Conservation (phyloP, 2,113 vertebrate genomes). For the Bos javanicus region DNA sequence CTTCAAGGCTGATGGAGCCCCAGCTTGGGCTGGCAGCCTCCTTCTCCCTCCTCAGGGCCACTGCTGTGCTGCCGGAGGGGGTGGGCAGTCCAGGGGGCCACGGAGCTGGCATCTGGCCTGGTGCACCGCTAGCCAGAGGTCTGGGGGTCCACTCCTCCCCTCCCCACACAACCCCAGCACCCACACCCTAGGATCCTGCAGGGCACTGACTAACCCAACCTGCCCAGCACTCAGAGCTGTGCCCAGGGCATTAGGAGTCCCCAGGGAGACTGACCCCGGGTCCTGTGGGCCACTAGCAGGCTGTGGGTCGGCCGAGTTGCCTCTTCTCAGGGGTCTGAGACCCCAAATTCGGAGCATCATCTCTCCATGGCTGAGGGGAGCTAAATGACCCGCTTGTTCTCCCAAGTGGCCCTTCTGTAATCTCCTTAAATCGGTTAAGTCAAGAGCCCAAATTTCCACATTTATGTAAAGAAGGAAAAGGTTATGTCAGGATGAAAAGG, state of each 20-base stretch:
- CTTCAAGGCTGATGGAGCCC: neutral
- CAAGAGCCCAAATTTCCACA: neutral
- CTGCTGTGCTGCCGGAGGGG: neutral
- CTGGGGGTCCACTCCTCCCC: neutral
- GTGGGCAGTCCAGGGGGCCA: neutral
- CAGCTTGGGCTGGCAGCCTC: neutral
- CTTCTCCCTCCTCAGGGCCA: rapidly evolving
- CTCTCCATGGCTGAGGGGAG: neutral
- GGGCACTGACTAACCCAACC: rapidly evolving
- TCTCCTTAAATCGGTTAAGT: neutral
- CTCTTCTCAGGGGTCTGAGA: neutral
- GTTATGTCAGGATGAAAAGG: neutral
- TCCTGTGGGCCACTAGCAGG: neutral
- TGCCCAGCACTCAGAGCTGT: rapidly evolving
- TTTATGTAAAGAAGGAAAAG: neutral
- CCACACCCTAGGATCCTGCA: rapidly evolving
- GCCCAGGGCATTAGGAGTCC: neutral
- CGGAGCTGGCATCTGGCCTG: neutral
- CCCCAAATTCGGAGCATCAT: rapidly evolving
- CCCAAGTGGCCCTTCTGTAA: rapidly evolving
- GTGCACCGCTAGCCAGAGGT: rapidly evolving
- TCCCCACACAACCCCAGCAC: rapidly evolving
- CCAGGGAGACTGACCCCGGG: rapidly evolving
- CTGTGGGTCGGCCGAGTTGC: neutral
- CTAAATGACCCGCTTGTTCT: rapidly evolving